A percentile compares a stretch with the other conserved stretches of the same genome.
Conservation (phyloP, 1,140 invertebrate species). For the Drosophila mauritiana region DNA sequence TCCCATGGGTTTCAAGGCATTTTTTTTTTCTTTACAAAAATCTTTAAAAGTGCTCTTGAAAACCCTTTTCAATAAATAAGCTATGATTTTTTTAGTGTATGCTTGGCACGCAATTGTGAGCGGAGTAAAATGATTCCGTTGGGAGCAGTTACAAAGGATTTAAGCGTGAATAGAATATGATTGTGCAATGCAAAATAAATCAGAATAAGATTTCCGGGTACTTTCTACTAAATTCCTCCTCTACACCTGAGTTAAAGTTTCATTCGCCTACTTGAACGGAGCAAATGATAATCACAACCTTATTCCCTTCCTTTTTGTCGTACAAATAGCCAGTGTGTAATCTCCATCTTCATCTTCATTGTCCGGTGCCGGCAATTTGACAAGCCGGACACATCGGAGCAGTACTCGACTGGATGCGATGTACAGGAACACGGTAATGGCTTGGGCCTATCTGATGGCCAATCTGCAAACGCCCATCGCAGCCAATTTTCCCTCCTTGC, state of each 20-base stretch:
- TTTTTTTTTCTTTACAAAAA: too few species aligned
- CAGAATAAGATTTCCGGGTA: background rate
- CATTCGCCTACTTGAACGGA: constrained; percentile 1
- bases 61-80: background rate
- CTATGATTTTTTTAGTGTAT: constrained; percentile 12
- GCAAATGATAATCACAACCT: constrained; percentile 32
- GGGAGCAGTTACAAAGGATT: constrained; percentile 44
- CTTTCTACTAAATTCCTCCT: background rate
- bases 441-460: constrained; percentile 66
- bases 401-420: constrained; percentile 6
- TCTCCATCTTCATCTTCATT: constrained; percentile 36
- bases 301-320: constrained; percentile 14
- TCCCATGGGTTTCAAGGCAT: too few species aligned
- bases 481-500: constrained; percentile 53
- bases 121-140: constrained; percentile 56
- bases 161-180: constrained; percentile 15
- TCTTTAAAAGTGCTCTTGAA: too few species aligned
- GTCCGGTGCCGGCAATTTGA: constrained; percentile 33
- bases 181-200: constrained; percentile 7
- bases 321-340: constrained; percentile 39
- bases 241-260: constrained; percentile 29
- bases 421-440: constrained; percentile 65
- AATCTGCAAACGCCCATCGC: constrained; percentile 63
- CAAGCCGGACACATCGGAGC: constrained; percentile 20
- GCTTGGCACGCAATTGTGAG: constrained; percentile 54